Conservation (phyloP, 2,888 invertebrate species). For the Sarcophaga rosellei region DNA sequence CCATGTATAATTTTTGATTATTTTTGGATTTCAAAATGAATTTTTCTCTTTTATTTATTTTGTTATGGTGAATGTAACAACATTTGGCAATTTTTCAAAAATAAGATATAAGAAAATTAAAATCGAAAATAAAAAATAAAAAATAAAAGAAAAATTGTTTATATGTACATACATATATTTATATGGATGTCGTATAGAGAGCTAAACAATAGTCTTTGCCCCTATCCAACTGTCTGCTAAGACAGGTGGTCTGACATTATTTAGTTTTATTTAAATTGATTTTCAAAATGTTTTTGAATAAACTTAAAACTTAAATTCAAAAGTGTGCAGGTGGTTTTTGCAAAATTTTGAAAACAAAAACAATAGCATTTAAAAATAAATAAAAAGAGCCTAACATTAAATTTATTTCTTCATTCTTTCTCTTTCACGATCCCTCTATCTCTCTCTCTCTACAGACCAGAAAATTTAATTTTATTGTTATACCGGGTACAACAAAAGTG, state of each 20-base stretch:
- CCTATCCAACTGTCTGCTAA: no score
- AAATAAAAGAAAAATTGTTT: neutral
- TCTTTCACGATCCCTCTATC: no score
- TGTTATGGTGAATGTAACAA: conserved; percentile 6
- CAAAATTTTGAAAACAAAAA: neutral
- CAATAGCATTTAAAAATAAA: neutral
- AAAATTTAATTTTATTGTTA: no score
- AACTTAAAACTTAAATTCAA: neutral
- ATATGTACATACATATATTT: neutral
- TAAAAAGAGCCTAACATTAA: neutral
- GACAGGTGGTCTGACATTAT: neutral
- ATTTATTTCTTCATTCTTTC: neutral
- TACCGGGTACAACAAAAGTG: no score
- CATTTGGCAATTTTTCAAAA: conserved; percentile 34
- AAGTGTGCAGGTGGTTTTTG: neutral
- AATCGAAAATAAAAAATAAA: conserved; percentile 7
- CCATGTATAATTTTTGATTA: neutral
- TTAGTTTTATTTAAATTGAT: neutral
- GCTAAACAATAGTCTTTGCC: no score
- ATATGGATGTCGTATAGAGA: no score
- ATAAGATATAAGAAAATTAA: neutral
- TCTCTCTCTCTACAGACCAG: no score
- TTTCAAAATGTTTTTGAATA: neutral
- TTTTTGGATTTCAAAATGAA: conserved; percentile 11
- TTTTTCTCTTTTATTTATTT: conserved; percentile 7